Percentiles rank a stretch among this genome's conserved stretches.
These are phyloP conservation scores for Heliothis virescens DNA, from an alignment of 1,140 invertebrate species.

Conservation along the genomic window DNA sequence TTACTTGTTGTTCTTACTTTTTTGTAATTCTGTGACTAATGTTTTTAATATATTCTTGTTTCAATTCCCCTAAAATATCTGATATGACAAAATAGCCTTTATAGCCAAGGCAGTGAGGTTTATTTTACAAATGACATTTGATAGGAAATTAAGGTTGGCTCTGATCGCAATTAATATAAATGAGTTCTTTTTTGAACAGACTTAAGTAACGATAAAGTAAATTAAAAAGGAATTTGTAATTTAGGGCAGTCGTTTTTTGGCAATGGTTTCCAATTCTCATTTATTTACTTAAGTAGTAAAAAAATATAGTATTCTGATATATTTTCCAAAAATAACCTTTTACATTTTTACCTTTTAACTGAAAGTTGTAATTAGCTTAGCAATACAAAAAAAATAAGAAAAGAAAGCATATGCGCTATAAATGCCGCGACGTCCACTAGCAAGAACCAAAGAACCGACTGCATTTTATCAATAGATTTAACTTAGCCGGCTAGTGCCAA, in stretches of 20 bases:
- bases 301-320: too few relatives aligned
- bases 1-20: background rate
- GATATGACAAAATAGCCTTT: background rate
- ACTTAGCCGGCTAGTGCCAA: too few relatives aligned
- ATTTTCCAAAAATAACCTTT: too few relatives aligned
- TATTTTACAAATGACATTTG: background rate
- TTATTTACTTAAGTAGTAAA: too few relatives aligned
- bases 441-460: too few relatives aligned
- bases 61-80: background rate
- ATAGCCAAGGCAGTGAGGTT: background rate
- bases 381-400: too few relatives aligned
- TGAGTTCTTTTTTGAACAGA: background rate
- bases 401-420: too few relatives aligned
- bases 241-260: background rate
- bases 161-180: constrained; percentile 24
- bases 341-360: too few relatives aligned
- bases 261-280: background rate
- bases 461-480: too few relatives aligned
- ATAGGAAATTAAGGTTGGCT: constrained; percentile 6
- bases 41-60: background rate
- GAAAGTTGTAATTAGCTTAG: too few relatives aligned
- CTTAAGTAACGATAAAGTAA: constrained; percentile 1
- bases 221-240: constrained; percentile 25
- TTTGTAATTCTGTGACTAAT: background rate
- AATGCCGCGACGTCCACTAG: too few relatives aligned